A percentile compares a stretch with the other conserved stretches of the same genome.
phyloP scores from a whole-genome alignment of 2,888 invertebrate genomes.

The Prosopocoilus inquinatus region DNA sequence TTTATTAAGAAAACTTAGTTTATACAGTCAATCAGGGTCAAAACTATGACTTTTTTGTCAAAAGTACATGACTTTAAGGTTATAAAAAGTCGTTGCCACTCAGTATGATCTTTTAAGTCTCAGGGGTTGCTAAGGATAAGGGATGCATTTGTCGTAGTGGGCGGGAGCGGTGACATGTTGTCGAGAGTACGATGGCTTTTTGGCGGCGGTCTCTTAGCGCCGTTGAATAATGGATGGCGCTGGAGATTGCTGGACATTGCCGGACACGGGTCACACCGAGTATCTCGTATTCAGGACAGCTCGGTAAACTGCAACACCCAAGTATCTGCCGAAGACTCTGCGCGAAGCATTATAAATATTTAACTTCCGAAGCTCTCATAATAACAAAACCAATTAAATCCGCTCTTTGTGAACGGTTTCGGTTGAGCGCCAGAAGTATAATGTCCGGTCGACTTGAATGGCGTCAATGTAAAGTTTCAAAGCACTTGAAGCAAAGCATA shows the following conservation, averaged over 20 bases:
- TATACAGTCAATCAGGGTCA: too few species aligned
- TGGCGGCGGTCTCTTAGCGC: constrained; percentile 41
- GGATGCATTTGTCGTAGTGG: constrained; percentile 45
- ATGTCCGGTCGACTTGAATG: too few species aligned
- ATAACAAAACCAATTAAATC: too few species aligned
- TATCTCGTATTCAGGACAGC: constrained; percentile 21
- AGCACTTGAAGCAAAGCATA: constrained; percentile 20
- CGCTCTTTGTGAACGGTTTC: too few species aligned
- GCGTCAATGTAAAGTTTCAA: constrained; percentile 20
- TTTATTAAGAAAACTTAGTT: too few species aligned
- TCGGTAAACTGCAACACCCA: constrained; percentile 4
- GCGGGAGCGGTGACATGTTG: constrained; percentile 39
- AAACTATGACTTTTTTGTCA: too few species aligned
- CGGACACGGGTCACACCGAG: constrained; percentile 43
- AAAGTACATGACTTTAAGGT: too few species aligned
- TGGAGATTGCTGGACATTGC: constrained; percentile 44
- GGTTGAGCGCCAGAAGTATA: too few species aligned
- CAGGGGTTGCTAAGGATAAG: constrained; percentile 42
- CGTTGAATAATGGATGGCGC: constrained; percentile 49
- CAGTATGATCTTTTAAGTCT: constrained; percentile 22
- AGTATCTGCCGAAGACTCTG: not conserved
- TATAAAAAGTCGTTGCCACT: not conserved
- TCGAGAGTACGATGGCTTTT: constrained; percentile 46
- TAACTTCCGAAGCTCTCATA: too few species aligned
- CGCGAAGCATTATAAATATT: not conserved